Conservation (phyloP, 1,140 invertebrate species). For the Phymorhynchus buccinoides region DNA sequence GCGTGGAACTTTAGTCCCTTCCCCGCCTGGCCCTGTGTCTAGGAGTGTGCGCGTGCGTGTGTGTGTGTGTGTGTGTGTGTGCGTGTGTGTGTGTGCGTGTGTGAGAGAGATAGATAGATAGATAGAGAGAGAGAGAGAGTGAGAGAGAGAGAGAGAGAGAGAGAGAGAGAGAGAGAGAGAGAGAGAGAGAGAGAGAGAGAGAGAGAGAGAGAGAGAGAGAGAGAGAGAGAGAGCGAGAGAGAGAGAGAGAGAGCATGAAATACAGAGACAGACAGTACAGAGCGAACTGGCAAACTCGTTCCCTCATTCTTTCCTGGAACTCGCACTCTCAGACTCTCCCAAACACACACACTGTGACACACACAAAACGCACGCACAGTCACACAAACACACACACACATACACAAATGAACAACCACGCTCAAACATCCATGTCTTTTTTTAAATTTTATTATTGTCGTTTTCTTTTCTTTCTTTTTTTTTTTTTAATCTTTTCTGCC, state of each 20-base stretch:
- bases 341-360: neutral
- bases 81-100: too few species aligned
- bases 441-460: neutral
- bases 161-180: neutral
- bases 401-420: neutral
- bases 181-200: neutral
- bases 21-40: too few species aligned
- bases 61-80: neutral
- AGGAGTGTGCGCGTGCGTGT: neutral
- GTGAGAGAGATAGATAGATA: too few species aligned
- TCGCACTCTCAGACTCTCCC: neutral
- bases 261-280: neutral
- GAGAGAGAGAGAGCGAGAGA: neutral
- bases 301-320: neutral
- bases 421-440: neutral
- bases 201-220: neutral
- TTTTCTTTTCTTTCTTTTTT: conserved; percentile 4
- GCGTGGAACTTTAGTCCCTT: too few species aligned
- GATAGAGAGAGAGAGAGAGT: neutral
- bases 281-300: neutral
- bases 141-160: neutral
- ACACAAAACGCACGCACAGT: neutral
- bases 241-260: neutral
- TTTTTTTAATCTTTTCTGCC: too few species aligned
- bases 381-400: conserved; percentile 15